These are phyloP conservation scores for Pipra filicauda DNA, from an alignment of 2,113 vertebrate genomes.

Conservation along the genomic window DNA sequence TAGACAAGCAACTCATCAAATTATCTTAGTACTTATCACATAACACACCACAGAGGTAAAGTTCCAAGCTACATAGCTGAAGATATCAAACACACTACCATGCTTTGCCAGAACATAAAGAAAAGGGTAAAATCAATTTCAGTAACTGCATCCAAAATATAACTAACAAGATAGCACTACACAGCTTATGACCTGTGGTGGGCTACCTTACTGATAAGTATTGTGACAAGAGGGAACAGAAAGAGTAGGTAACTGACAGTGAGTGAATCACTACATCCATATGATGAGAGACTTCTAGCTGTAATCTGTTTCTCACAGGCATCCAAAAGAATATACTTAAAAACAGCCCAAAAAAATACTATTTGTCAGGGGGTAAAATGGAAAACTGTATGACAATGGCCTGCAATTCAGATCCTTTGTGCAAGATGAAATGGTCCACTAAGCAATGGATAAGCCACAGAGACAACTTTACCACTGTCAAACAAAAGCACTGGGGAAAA, in stretches of 20 bases:
- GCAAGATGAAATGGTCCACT: constrained; percentile 31
- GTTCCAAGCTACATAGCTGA: not conserved
- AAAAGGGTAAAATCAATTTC: not conserved
- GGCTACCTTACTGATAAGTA: not conserved
- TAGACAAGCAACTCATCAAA: not conserved
- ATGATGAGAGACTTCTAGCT: not conserved
- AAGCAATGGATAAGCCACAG: constrained; percentile 18
- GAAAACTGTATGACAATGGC: not conserved
- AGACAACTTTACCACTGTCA: not conserved
- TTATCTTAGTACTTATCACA: not conserved
- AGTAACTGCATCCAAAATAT: not conserved
- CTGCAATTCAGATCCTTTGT: constrained; percentile 63
- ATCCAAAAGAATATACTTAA: not conserved
- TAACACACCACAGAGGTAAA: not conserved
- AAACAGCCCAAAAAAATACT: not conserved
- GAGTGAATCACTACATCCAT: not conserved
- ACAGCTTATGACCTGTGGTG: not conserved
- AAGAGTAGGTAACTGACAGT: not conserved
- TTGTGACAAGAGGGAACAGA: not conserved
- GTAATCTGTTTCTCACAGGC: not conserved
- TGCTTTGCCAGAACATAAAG: not conserved
- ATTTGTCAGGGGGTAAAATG: not conserved
- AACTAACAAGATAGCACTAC: not conserved
- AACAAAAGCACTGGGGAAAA: not conserved
- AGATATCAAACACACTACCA: not conserved